Evolutionary conservation across 2,113 vertebrate species (phyloP).

Genomic region (Pristiophorus japonicus): DNA sequence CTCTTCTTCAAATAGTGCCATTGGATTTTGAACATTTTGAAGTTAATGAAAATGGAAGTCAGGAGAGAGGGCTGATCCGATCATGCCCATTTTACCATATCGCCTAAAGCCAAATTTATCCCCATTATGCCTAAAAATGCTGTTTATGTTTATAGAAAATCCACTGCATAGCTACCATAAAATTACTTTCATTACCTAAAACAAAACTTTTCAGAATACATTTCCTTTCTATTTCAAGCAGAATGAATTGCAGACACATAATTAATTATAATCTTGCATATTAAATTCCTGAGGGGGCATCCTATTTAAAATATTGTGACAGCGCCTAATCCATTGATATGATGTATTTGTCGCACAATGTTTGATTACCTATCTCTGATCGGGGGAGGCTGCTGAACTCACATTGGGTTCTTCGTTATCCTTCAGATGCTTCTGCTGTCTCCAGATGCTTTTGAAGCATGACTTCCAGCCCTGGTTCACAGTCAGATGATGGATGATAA

Average conservation of each 20-base stretch:
- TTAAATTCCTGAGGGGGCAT: background rate
- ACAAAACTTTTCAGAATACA: background rate
- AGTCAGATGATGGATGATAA: conserved; percentile 25
- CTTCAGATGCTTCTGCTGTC: background rate
- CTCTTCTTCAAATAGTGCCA: background rate
- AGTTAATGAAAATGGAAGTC: background rate
- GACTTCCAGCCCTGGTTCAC: background rate
- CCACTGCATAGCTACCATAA: background rate
- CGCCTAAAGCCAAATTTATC: background rate
- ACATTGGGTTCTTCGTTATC: background rate
- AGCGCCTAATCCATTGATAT: background rate
- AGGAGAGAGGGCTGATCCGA: background rate
- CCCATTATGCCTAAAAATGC: too few species aligned
- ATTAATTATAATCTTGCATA: background rate
- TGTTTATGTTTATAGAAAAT: background rate
- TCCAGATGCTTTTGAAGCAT: conserved; percentile 25
- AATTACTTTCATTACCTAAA: conserved; percentile 4
- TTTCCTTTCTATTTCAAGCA: background rate
- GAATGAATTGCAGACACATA: background rate
- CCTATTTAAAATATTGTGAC: background rate
- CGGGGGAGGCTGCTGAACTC: background rate
- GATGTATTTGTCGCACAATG: background rate
- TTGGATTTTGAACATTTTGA: background rate
- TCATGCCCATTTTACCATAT: background rate
- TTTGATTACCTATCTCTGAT: background rate